These are phyloP conservation scores for Syngnathus rostellatus DNA, from an alignment of 2,797 vertebrate species.

Conservation along the genomic window DNA sequence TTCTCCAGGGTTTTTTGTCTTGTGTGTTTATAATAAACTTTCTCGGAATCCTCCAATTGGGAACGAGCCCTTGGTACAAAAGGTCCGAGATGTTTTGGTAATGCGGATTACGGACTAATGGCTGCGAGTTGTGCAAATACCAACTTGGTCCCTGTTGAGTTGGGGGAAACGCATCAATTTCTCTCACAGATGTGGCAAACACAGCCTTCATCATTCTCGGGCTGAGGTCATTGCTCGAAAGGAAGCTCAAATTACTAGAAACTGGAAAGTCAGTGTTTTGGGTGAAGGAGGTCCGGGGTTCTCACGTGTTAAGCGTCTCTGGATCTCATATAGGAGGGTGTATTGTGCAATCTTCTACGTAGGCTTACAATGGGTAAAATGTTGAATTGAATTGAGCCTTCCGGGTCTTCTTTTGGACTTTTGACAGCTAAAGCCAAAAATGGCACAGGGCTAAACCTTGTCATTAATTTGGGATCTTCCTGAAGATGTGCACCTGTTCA, in stretches of 20 bases:
- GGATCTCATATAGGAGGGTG: constrained; percentile 5
- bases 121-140: constrained; percentile 5
- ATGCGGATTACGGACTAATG: constrained; percentile 4
- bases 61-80: neutral
- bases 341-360: constrained; percentile 8
- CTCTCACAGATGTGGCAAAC: constrained; percentile 13
- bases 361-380: too few relatives aligned
- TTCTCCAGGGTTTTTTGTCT: constrained; percentile 8
- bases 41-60: constrained; percentile 6
- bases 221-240: constrained; percentile 23
- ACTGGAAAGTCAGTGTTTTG: constrained; percentile 16
- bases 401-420: neutral
- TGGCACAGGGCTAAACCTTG: neutral
- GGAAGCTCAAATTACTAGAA: constrained; percentile 21
- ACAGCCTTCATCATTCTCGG: constrained; percentile 6
- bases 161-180: neutral
- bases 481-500: neutral
- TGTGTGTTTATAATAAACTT: constrained; percentile 13
- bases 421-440: neutral
- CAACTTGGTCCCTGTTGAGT: neutral
- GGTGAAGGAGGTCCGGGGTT: constrained; percentile 1
- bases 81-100: constrained; percentile 3
- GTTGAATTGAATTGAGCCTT: too few relatives aligned
- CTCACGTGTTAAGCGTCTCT: constrained; percentile 19
- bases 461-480: neutral